These are phyloP conservation scores for Erpobdella octoculata DNA, from an alignment of 2,888 invertebrate species.

Conservation along the genomic window DNA sequence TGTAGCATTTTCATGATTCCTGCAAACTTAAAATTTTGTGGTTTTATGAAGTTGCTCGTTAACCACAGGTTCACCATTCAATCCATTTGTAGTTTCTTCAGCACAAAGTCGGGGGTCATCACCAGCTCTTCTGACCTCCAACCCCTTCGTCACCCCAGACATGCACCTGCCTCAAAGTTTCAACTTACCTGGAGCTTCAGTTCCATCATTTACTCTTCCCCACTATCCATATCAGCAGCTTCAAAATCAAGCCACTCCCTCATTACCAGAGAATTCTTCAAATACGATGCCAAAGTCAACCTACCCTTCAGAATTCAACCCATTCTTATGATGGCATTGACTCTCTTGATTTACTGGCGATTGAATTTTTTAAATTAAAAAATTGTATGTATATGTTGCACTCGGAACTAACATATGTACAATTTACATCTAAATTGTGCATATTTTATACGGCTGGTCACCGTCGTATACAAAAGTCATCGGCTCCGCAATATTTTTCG, in stretches of 20 bases:
- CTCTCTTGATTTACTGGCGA: too few species aligned
- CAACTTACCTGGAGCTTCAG: background rate
- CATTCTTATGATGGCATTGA: conserved; percentile 21
- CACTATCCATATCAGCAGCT: background rate
- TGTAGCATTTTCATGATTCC: too few species aligned
- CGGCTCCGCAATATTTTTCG: too few species aligned
- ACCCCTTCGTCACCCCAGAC: background rate
- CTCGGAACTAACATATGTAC: too few species aligned
- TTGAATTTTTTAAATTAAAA: too few species aligned
- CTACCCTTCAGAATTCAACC: conserved; percentile 25
- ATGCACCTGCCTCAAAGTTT: background rate
- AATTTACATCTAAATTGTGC: too few species aligned
- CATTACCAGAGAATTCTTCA: background rate
- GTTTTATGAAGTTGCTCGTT: too few species aligned
- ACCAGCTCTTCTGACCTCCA: background rate
- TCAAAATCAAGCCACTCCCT: background rate
- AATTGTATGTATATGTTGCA: too few species aligned
- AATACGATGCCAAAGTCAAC: background rate
- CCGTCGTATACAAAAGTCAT: too few species aligned
- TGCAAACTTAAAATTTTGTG: too few species aligned
- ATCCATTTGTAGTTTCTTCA: background rate
- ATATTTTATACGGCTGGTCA: too few species aligned
- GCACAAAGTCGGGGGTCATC: background rate
- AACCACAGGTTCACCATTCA: background rate
- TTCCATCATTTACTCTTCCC: background rate